Base-by-base conservation (phyloP, 2,113 vertebrate species). In the Gnathochromis pfefferi region DNA sequence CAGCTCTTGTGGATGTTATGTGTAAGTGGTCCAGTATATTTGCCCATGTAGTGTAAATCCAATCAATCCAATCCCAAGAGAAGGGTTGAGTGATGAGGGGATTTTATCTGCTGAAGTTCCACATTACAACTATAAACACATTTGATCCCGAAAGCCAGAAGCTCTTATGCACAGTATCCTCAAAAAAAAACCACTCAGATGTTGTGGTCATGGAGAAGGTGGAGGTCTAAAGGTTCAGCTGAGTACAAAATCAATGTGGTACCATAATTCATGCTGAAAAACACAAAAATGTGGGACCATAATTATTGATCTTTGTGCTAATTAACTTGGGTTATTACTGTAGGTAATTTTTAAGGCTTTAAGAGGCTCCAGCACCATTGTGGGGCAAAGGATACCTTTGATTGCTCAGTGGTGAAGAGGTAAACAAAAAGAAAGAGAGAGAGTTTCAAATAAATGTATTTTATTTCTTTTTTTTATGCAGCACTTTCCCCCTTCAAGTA, bases 401-500 rank as follows among this genome's bases (percentile, higher is more conserved):
- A 26, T 17, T 28, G 40, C 23, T 26, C 40, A 45, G 8, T 5
- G 14, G 28, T 21, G 31, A 28, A 23, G n/a, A 49, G 6, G 6
- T 82, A 9, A 23, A 21, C 31, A 4, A 3, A 28, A 9, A 1
- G n/a, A 19, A 70, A 54, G 1, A 23, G 40, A 1, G 4, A 73
- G 68, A 73, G 8, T 31, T 81, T 28, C 54, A 81, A 10, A 35
- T 11, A 10, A 11, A 45, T 19, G 7, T 51, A 14, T 68, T 68
- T 13, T 57, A 45, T 75, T 75, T 40, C 11, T 23, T 33, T 47
- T 57, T 13, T 14, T 54, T 51, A 38, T 63, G 10, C 49, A 42
- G n/a, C 14, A 83, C 47, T 40, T 82, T 2, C 0, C 2, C 1
- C 23, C 51, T 10, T 10, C 1, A 14, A 31, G 19, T 84, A 4